phyloP scores from a whole-genome alignment of 1,140 invertebrate genomes.

The Heliothis virescens region DNA sequence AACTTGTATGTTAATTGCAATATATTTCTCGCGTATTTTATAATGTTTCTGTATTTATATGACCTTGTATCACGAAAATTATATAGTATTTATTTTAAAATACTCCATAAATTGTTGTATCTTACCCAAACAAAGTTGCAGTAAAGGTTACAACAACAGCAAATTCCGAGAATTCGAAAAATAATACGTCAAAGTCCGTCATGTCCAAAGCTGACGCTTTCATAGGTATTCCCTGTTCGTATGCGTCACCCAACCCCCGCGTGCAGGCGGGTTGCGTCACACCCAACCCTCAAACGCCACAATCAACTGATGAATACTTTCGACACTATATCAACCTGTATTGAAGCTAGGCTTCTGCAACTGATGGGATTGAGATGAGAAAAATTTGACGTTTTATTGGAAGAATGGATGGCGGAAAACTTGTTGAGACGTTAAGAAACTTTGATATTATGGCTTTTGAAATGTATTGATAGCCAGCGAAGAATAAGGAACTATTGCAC shows the following conservation, averaged over 20 bases:
- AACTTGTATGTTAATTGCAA: too few species aligned
- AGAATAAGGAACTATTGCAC: neutral
- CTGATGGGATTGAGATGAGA: constrained; percentile 44
- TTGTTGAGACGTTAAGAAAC: neutral
- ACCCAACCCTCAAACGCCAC: constrained; percentile 64
- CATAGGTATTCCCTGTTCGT: constrained; percentile 52
- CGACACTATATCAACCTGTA: constrained; percentile 59
- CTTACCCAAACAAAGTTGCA: neutral
- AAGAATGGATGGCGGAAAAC: constrained; percentile 22
- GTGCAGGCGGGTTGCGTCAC: constrained; percentile 75
- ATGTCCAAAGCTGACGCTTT: constrained; percentile 58
- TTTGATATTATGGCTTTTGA: constrained; percentile 5
- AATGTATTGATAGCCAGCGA: neutral
- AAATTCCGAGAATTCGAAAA: constrained; percentile 24
- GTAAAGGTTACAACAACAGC: neutral
- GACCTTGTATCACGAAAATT: too few species aligned
- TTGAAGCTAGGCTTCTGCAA: constrained; percentile 29
- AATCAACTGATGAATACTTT: constrained; percentile 83
- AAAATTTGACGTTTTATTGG: constrained; percentile 12
- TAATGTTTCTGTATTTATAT: too few species aligned
- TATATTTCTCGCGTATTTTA: too few species aligned
- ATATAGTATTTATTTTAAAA: too few species aligned
- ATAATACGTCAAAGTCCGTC: constrained; percentile 50
- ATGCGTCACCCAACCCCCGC: constrained; percentile 64
- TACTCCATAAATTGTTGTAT: too few species aligned